A percentile compares a stretch with the other conserved stretches of the same genome.
Conservation (phyloP, 2,888 invertebrate species). For the Rotaria magnacalcarata region DNA sequence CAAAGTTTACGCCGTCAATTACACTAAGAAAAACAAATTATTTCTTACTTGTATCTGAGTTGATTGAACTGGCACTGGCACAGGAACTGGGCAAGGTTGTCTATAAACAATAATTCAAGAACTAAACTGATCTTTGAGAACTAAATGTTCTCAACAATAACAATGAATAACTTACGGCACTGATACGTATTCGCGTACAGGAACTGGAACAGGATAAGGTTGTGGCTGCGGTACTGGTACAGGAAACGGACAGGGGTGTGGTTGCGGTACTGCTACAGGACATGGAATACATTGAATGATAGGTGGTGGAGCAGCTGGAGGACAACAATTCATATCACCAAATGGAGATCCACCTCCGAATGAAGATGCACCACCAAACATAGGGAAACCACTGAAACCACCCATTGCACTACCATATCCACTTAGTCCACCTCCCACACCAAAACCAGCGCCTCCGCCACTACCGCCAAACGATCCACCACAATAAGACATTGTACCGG, state of each 20-base stretch:
- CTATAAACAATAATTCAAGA: not conserved
- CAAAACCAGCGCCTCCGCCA: not conserved
- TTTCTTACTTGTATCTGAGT: not conserved
- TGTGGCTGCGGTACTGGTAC: not conserved
- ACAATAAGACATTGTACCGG: not conserved
- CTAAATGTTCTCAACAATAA: not conserved
- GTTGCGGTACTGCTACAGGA: constrained; percentile 22
- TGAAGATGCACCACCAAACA: not conserved
- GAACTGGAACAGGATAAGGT: constrained; percentile 32
- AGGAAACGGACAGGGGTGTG: not conserved
- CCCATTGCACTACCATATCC: not conserved
- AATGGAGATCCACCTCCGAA: not conserved
- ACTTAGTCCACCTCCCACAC: not conserved
- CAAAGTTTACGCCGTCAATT: too few species aligned
- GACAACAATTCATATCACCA: not conserved
- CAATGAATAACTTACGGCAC: not conserved
- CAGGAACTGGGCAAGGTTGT: not conserved
- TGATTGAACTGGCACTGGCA: constrained; percentile 18
- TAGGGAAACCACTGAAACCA: too few species aligned
- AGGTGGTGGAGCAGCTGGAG: not conserved
- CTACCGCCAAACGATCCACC: not conserved
- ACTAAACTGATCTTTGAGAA: not conserved
- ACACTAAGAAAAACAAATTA: not conserved
- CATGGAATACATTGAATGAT: constrained; percentile 23
- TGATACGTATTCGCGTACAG: not conserved